Evolutionary conservation across 2,113 vertebrate species (phyloP), one percentile per base, ranked within the genome.

Genomic region (Dipodomys merriami): DNA sequence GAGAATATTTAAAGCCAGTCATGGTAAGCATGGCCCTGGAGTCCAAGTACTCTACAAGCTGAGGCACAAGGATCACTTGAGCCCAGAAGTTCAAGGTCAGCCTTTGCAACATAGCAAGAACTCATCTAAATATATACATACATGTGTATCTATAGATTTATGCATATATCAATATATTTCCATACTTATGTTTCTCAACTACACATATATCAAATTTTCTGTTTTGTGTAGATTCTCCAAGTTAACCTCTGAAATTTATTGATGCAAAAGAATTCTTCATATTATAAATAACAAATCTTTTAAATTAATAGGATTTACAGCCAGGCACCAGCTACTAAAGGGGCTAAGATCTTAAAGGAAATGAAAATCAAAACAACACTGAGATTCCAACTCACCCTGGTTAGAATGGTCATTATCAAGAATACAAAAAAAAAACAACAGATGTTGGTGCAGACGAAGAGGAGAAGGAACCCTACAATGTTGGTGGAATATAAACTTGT

Each of bases 161-260:
- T 68, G 76, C 4, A 78, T 16, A 13, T 57, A 57, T 57, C 12
- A 8, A 64, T 3, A 7, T 64, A 77, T 44, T 72, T 65, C 53
- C 76, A 85, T 60, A 81, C 46, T 53, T 73, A 57, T 71, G 90
- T 89, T 92, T 86, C 71, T 85, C 68, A 91, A 77, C 65, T n/a
- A 74, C 7, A 82, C 2, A 71, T 5, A 82, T 27, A 27, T 6
- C 46, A 65, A 83, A 65, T 76, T 25, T 83, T 29, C 57, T 83
- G 20, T 27, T 46, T 68, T 27, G 69, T 19, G 44, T 6, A 46
- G 6, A 76, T 77, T 85, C 33, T 74, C 23, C 60, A 90, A 78
- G n/a, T n/a, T 87, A 78, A 64, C 69, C 65, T 83, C 71, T 73
- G 11, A 91, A 86, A 49, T 67, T 2, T 68, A 23, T 80, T 60